Evolutionary conservation across 1,140 invertebrate species (phyloP).

Genomic region (Hormaphis cornu): DNA sequence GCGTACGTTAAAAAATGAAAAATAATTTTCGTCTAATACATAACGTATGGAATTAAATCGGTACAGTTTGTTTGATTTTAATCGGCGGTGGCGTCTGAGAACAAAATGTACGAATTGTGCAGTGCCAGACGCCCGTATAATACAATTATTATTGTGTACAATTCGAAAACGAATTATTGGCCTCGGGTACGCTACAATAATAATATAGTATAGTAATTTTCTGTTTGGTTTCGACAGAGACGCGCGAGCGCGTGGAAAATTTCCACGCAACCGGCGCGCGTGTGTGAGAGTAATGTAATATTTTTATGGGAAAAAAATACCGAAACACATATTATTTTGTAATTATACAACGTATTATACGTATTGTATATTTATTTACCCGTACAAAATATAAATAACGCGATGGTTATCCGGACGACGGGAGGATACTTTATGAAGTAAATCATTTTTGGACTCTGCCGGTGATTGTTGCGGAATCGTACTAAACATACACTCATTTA

Average conservation of each 20-base stretch:
- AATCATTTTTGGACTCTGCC: slow-evolving; percentile 9
- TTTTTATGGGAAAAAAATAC: neutral
- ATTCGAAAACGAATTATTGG: slow-evolving; percentile 11
- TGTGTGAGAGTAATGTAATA: slow-evolving; percentile 4
- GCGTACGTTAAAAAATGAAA: no score
- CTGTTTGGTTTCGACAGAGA: neutral
- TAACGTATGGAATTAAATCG: no score
- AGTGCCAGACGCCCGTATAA: no score
- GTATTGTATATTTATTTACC: no score
- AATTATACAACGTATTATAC: no score
- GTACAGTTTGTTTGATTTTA: no score
- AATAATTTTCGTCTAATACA: no score
- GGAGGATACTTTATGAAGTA: neutral
- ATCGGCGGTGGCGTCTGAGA: no score
- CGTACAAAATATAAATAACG: neutral
- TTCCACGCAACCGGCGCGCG: neutral
- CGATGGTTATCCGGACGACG: neutral
- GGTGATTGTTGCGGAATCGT: neutral
- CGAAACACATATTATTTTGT: no score
- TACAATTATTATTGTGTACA: no score
- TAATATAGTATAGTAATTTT: no score
- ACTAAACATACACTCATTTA: neutral
- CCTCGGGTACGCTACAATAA: neutral
- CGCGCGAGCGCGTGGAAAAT: neutral
- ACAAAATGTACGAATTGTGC: no score